Evolutionary conservation across 2,888 invertebrate species (phyloP).

Genomic region (Spialia ferax): DNA sequence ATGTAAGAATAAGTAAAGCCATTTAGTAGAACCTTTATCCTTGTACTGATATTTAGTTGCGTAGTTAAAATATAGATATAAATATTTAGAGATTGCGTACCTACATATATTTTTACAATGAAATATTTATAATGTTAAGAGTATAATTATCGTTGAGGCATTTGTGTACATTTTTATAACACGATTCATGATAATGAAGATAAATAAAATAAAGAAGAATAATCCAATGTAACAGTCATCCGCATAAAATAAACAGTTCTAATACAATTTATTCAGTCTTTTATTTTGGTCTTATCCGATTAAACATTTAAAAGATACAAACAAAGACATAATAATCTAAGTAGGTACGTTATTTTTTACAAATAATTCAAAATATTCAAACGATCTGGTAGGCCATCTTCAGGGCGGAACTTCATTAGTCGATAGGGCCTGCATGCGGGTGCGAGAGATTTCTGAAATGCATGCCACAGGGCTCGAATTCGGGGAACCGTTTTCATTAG

Average conservation of each 20-base stretch:
- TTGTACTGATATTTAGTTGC: constrained; percentile 55
- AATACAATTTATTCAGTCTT: constrained; percentile 72
- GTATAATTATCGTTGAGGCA: constrained; percentile 64
- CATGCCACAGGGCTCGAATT: too few relatives aligned
- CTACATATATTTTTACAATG: constrained; percentile 83
- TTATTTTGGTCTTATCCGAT: constrained; percentile 57
- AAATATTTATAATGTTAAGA: constrained; percentile 71
- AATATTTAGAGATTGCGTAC: constrained; percentile 55
- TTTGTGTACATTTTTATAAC: constrained; percentile 84
- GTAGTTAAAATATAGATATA: constrained; percentile 59
- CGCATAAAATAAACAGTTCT: constrained; percentile 70
- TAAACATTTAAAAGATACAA: not conserved
- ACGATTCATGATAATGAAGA: constrained; percentile 51
- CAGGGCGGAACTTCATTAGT: too few relatives aligned
- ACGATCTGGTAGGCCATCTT: too few relatives aligned
- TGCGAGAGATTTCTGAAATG: too few relatives aligned
- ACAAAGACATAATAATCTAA: too few relatives aligned
- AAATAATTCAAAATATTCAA: too few relatives aligned
- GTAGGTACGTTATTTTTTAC: too few relatives aligned
- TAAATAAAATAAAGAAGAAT: constrained; percentile 55
- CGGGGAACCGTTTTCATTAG: too few relatives aligned
- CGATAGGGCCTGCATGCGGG: too few relatives aligned
- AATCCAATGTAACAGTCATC: constrained; percentile 74
- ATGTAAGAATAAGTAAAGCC: constrained; percentile 49
- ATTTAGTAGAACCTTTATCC: constrained; percentile 50